Evolutionary conservation across 37 sponge, comb jelly and placozoan species (phyloP).

Genomic region (Amphimedon queenslandica): DNA sequence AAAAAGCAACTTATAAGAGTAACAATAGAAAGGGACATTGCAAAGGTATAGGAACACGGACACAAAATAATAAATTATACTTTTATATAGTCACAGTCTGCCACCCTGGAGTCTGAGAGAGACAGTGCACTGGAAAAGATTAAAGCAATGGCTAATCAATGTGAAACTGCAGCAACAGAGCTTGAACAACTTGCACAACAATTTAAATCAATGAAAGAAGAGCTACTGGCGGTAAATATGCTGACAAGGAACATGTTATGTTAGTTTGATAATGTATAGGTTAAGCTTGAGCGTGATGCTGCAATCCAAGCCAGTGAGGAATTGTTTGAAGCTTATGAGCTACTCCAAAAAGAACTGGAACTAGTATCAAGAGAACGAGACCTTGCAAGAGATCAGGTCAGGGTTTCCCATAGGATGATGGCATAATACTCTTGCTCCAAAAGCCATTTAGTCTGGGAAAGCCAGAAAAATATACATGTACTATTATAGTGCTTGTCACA

Average conservation of each 20-base stretch:
- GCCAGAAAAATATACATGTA: too few relatives aligned
- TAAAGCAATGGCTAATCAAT: slow-evolving; percentile 51
- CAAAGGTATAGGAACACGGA: too few relatives aligned
- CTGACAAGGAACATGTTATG: not conserved
- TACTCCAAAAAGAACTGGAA: slow-evolving; percentile 41
- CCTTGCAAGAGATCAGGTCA: slow-evolving; percentile 39
- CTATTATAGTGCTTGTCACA: too few relatives aligned
- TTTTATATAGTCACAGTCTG: too few relatives aligned
- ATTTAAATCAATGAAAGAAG: slow-evolving; percentile 14
- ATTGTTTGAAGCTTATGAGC: slow-evolving; percentile 48
- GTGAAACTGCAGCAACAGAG: slow-evolving; percentile 31
- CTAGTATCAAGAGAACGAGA: slow-evolving; percentile 48
- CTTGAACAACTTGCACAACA: slow-evolving; percentile 43
- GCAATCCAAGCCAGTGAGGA: slow-evolving; percentile 59
- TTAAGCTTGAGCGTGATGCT: slow-evolving; percentile 24
- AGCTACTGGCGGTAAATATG: slow-evolving; percentile 17
- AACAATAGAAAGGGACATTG: too few relatives aligned
- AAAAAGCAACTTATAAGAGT: too few relatives aligned
- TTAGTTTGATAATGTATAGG: slow-evolving; percentile 4
- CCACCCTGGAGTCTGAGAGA: slow-evolving; percentile 38
- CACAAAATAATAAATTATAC: too few relatives aligned
- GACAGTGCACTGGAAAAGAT: slow-evolving; percentile 52
- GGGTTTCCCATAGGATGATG: not conserved
- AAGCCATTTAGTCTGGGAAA: not conserved
- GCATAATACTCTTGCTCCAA: not conserved